Evolutionary conservation across 92 coral and sea anemone genomes (phyloP).

Genomic region (Desmophyllum pertusum): DNA sequence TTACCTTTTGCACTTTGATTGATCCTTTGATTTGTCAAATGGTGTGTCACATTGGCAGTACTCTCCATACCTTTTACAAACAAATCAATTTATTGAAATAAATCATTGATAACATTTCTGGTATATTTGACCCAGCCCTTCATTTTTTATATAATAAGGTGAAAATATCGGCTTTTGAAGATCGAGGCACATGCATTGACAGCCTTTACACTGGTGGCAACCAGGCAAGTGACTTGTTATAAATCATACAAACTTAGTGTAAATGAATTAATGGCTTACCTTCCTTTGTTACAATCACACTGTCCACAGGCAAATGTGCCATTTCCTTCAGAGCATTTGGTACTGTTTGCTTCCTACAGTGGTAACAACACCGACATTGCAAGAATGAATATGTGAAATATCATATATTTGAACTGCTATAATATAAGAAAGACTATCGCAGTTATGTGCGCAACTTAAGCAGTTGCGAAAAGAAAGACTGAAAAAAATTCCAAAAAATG

Average conservation of each 20-base stretch:
- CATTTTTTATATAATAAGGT: no score
- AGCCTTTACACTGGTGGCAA: not conserved
- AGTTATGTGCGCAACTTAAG: no score
- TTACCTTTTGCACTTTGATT: constrained; percentile 69
- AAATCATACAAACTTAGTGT: not conserved
- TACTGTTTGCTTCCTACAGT: constrained; percentile 73
- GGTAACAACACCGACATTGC: not conserved
- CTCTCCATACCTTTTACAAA: constrained; percentile 71
- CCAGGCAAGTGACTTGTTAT: not conserved
- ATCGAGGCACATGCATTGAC: no score
- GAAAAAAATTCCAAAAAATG: no score
- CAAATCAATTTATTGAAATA: not conserved
- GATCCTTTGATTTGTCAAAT: constrained; percentile 63
- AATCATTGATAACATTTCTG: not conserved
- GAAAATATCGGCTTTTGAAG: no score
- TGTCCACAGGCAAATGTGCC: constrained; percentile 86
- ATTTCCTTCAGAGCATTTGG: constrained; percentile 68
- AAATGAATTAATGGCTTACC: constrained; percentile 53
- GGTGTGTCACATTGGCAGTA: constrained; percentile 85
- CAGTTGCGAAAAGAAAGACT: no score
- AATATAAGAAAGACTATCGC: no score
- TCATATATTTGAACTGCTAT: no score
- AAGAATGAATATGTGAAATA: no score
- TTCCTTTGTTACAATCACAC: constrained; percentile 81
- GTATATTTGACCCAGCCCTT: no score